Evolutionary conservation across 2,888 invertebrate genomes (phyloP).

Genomic region (Rhopalosiphum nymphaeae): DNA sequence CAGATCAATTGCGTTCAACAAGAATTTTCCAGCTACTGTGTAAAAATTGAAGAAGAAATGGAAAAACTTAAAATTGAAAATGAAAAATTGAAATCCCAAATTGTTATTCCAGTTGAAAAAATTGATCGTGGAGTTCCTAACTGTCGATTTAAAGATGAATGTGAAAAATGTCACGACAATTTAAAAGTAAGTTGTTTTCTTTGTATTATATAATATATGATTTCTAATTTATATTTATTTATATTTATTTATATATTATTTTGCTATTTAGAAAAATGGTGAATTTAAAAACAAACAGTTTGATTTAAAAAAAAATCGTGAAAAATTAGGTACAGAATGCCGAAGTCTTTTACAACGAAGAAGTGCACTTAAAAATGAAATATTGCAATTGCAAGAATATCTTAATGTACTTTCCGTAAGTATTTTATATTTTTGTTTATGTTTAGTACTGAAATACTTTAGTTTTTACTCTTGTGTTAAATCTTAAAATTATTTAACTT

Average conservation of each 20-base stretch:
- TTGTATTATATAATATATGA: neutral
- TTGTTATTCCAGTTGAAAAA: slow-evolving; percentile 19
- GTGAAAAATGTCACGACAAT: slow-evolving; percentile 35
- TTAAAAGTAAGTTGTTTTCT: slow-evolving; percentile 16
- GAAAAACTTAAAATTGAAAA: slow-evolving; percentile 47
- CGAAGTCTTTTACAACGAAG: slow-evolving; percentile 51
- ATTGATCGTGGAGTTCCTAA: slow-evolving; percentile 42
- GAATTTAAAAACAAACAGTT: slow-evolving; percentile 30
- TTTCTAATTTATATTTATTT: neutral
- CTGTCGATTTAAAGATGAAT: slow-evolving; percentile 39
- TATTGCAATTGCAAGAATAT: slow-evolving; percentile 46
- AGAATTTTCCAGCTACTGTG: slow-evolving; percentile 50
- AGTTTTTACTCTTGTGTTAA: neutral
- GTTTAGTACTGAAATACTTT: neutral
- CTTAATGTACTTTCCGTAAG: slow-evolving; percentile 49
- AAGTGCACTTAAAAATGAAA: slow-evolving; percentile 52
- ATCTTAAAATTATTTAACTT: neutral
- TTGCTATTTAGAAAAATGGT: neutral
- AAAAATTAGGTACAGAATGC: slow-evolving; percentile 43
- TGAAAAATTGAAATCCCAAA: slow-evolving; percentile 43
- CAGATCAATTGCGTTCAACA: slow-evolving; percentile 56
- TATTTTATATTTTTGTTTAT: neutral
- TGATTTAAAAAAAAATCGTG: slow-evolving; percentile 47
- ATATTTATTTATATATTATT: neutral
- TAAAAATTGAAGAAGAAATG: slow-evolving; percentile 50